phyloP scores from a whole-genome alignment of 2,113 vertebrate genomes.

The Python bivittatus region DNA sequence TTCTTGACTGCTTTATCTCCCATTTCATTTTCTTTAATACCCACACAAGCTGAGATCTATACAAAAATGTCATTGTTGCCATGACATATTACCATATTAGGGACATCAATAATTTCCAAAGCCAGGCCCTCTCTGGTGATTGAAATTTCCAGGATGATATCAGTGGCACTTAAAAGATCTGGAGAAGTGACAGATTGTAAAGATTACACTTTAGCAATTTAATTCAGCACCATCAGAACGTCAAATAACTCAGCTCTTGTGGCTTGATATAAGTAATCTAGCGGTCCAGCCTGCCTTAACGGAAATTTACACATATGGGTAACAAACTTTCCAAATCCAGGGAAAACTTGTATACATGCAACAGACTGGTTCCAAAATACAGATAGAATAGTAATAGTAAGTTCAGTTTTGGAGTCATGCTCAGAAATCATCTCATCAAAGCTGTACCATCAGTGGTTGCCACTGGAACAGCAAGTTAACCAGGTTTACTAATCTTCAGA shows the following conservation, averaged over 20 bases:
- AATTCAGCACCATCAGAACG: constrained; percentile 65
- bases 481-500: neutral
- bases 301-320: constrained; percentile 6
- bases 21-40: constrained; percentile 76
- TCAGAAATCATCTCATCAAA: neutral
- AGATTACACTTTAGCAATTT: constrained; percentile 73
- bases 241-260: constrained; percentile 67
- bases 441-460: neutral
- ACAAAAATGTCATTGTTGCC: constrained; percentile 73
- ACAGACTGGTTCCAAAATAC: neutral
- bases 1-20: constrained; percentile 73
- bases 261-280: constrained; percentile 66
- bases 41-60: constrained; percentile 64
- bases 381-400: neutral
- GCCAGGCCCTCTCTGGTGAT: constrained; percentile 66
- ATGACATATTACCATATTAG: constrained; percentile 74
- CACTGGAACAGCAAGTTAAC: neutral
- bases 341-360: neutral
- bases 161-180: constrained; percentile 73
- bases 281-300: constrained; percentile 41
- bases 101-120: constrained; percentile 77
- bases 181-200: constrained; percentile 74
- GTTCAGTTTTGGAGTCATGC: neutral
- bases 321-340: constrained; percentile 17
- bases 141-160: constrained; percentile 76